phyloP scores from a whole-genome alignment of 2,888 invertebrate species.

The Stenolophus ochropezus region DNA sequence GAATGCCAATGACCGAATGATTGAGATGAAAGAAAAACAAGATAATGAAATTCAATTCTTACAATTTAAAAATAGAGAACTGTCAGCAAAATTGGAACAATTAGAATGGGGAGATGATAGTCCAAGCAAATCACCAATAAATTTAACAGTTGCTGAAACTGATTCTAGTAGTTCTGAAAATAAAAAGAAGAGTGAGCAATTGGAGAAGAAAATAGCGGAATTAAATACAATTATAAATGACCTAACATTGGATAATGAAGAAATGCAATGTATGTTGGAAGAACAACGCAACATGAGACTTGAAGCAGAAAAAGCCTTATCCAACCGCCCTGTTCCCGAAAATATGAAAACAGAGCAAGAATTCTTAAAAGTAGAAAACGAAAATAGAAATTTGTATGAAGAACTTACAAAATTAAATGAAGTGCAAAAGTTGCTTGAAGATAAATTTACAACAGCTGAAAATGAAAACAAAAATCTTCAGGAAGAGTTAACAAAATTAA shows the following conservation, averaged over 20 bases:
- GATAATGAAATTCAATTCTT: slow-evolving; percentile 85
- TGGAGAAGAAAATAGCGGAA: slow-evolving; percentile 72
- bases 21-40: slow-evolving; percentile 88
- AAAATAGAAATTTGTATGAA: slow-evolving; percentile 60
- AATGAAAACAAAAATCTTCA: slow-evolving; percentile 60
- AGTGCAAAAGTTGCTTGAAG: slow-evolving; percentile 69
- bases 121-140: slow-evolving; percentile 49
- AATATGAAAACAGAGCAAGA: slow-evolving; percentile 66
- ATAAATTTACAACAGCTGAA: slow-evolving; percentile 63
- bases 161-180: slow-evolving; percentile 51
- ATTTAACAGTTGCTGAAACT: slow-evolving; percentile 9
- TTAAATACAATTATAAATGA: slow-evolving; percentile 76
- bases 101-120: slow-evolving; percentile 74
- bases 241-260: slow-evolving; percentile 78
- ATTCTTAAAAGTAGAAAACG: slow-evolving; percentile 63
- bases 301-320: slow-evolving; percentile 68
- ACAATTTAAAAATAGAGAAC: slow-evolving; percentile 82
- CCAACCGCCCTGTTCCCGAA: slow-evolving; percentile 64
- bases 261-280: slow-evolving; percentile 76
- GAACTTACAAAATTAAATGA: slow-evolving; percentile 75
- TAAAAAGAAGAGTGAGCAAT: slow-evolving; percentile 54
- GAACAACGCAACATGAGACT: slow-evolving; percentile 72
- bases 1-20: slow-evolving; percentile 84
- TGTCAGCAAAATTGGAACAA: slow-evolving; percentile 79
- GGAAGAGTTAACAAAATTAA: slow-evolving; percentile 73